Conservation (phyloP, 2,113 vertebrate genomes). For the Pelmatolapia mariae region DNA sequence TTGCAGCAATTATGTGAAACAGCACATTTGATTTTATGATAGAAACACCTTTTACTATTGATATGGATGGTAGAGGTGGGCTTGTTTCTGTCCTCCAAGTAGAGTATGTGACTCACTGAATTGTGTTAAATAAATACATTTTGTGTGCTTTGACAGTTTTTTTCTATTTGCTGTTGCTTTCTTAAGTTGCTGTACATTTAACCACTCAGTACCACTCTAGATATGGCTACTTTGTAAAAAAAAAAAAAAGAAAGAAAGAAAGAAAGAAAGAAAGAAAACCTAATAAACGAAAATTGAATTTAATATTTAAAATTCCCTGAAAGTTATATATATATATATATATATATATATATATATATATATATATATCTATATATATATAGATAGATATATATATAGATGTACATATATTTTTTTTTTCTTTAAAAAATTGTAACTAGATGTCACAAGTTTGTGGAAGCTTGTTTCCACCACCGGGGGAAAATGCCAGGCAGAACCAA, state of each 20-base stretch:
- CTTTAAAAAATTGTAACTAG: not conserved
- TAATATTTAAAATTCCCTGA: not conserved
- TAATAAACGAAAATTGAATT: accelerated
- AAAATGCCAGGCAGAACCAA: not conserved
- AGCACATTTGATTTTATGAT: not conserved
- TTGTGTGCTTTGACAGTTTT: not conserved
- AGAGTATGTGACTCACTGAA: not conserved
- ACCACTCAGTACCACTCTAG: not conserved
- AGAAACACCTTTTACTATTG: not conserved
- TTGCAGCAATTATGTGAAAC: not conserved
- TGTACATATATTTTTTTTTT: not conserved
- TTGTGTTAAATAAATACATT: not conserved
- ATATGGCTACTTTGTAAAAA: not conserved
- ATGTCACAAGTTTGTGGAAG: not conserved
- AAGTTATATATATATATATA: too few species aligned
- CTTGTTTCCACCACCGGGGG: not conserved
- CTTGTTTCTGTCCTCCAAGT: not conserved
- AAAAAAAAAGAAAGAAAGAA: accelerated
- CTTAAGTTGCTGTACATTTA: not conserved
- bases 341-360: too few species aligned
- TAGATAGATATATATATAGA: too few species aligned
- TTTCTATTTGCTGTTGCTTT: not conserved
- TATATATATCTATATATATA: too few species aligned
- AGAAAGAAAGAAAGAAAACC: accelerated
- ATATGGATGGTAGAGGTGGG: not conserved